phyloP scores from a whole-genome alignment of 2,113 vertebrate species.

The Sinocyclocheilus grahami region DNA sequence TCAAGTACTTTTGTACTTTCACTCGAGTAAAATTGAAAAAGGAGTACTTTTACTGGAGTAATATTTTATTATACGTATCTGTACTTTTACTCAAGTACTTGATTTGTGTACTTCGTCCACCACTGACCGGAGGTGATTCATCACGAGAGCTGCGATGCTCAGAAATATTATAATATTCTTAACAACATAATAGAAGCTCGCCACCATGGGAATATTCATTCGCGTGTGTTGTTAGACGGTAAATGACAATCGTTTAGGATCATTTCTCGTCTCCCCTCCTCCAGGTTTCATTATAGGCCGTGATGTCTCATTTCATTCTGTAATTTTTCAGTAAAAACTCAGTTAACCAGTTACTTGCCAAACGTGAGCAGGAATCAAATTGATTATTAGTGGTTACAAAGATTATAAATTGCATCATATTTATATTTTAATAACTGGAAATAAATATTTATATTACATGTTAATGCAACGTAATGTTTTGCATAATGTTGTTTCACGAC shows the following conservation, averaged over 20 bases:
- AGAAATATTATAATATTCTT: background rate
- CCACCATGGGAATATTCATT: background rate
- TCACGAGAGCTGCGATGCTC: background rate
- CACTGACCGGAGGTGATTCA: background rate
- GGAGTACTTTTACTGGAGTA: too few species aligned
- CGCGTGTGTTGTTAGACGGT: too few species aligned
- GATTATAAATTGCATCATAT: background rate
- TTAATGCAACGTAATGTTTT: background rate
- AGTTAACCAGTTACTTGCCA: background rate
- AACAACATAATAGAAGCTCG: background rate
- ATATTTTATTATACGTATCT: too few species aligned
- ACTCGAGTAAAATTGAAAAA: too few species aligned
- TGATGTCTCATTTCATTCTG: background rate
- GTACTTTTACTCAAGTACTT: too few species aligned
- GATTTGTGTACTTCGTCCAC: too few species aligned
- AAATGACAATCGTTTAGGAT: constrained; percentile 22
- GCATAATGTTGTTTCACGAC: background rate
- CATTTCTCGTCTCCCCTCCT: background rate
- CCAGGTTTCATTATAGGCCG: background rate
- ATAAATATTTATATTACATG: background rate
- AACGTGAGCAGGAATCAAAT: background rate
- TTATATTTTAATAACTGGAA: background rate
- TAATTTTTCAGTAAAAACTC: background rate
- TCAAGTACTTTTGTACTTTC: too few species aligned
- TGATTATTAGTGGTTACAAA: background rate